Percentiles rank a stretch among this genome's conserved stretches.
Conservation (phyloP, 2,888 invertebrate species). For the Microctonus aethiopoides region DNA sequence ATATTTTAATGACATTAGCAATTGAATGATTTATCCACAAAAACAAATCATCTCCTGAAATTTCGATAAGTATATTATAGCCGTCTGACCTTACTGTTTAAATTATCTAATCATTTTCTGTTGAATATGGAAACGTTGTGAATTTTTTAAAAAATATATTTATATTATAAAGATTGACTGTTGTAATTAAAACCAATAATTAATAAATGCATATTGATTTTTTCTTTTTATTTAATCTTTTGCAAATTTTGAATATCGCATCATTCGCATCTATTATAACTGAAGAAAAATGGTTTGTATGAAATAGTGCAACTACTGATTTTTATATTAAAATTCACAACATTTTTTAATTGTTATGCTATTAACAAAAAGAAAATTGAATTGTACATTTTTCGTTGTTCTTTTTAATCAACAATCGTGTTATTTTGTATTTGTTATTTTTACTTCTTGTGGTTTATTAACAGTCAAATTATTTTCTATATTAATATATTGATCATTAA, state of each 20-base stretch:
- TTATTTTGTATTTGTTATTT: slow-evolving; percentile 12
- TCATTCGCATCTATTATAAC: no score
- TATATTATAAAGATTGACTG: background rate
- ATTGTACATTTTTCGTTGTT: background rate
- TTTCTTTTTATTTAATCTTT: no score
- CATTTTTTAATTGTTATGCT: background rate
- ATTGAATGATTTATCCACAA: slow-evolving; percentile 45
- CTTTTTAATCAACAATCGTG: background rate
- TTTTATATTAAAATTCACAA: slow-evolving; percentile 5
- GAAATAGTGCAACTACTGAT: background rate
- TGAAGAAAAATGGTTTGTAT: no score
- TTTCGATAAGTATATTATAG: slow-evolving; percentile 49
- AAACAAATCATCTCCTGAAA: slow-evolving; percentile 20
- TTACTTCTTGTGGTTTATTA: background rate
- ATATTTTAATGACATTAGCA: slow-evolving; percentile 51
- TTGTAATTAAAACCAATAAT: background rate
- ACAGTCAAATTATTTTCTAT: background rate
- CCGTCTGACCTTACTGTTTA: slow-evolving; percentile 39
- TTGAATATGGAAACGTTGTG: slow-evolving; percentile 21
- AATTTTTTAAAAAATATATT: background rate
- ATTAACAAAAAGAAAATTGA: background rate
- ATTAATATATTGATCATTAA: slow-evolving; percentile 3
- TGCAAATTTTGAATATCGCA: no score
- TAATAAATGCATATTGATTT: background rate
- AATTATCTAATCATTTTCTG: background rate